A percentile compares a stretch with the other conserved stretches of the same genome.
Evolutionary conservation across 1,140 invertebrate species (phyloP).

Genomic region (Leucophenga varia): DNA sequence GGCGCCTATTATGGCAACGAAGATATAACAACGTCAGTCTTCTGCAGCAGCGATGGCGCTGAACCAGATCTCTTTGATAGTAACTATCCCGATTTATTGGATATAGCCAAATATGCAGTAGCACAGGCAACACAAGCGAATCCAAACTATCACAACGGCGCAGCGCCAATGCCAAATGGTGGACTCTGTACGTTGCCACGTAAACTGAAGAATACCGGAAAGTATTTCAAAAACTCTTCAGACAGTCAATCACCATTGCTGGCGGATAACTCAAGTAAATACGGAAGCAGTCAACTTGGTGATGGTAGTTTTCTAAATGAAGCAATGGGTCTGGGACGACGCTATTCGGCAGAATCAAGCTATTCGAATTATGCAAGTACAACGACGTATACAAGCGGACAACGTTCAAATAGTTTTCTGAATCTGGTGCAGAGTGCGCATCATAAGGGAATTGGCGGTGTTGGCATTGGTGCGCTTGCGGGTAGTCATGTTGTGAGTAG

Average conservation of each 20-base stretch:
- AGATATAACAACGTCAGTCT: slow-evolving; percentile 46
- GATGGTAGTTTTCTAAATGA: slow-evolving; percentile 51
- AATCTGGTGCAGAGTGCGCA: slow-evolving; percentile 48
- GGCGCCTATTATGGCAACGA: slow-evolving; percentile 32
- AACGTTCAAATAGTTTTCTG: slow-evolving; percentile 50
- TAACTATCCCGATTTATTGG: slow-evolving; percentile 69
- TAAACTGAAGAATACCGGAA: slow-evolving; percentile 56
- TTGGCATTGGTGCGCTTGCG: slow-evolving; percentile 4
- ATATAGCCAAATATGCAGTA: slow-evolving; percentile 62
- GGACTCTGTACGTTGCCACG: slow-evolving; percentile 64
- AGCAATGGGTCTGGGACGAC: slow-evolving; percentile 40
- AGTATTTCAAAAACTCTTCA: slow-evolving; percentile 60
- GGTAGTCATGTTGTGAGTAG: slow-evolving; percentile 7
- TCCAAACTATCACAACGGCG: slow-evolving; percentile 29
- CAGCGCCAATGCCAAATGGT: slow-evolving; percentile 29
- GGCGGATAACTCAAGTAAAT: slow-evolving; percentile 51
- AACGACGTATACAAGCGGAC: slow-evolving; percentile 42
- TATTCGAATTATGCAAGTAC: slow-evolving; percentile 47
- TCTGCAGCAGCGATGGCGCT: slow-evolving; percentile 56
- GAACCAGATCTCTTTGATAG: slow-evolving; percentile 64
- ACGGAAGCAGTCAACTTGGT: slow-evolving; percentile 51
- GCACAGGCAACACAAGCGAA: slow-evolving; percentile 42
- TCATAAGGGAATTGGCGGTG: slow-evolving; percentile 22
- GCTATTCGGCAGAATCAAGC: slow-evolving; percentile 48
- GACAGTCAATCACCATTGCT: slow-evolving; percentile 71